Conservation (phyloP, 2,113 vertebrate species). For the Montifringilla adamsi region DNA sequence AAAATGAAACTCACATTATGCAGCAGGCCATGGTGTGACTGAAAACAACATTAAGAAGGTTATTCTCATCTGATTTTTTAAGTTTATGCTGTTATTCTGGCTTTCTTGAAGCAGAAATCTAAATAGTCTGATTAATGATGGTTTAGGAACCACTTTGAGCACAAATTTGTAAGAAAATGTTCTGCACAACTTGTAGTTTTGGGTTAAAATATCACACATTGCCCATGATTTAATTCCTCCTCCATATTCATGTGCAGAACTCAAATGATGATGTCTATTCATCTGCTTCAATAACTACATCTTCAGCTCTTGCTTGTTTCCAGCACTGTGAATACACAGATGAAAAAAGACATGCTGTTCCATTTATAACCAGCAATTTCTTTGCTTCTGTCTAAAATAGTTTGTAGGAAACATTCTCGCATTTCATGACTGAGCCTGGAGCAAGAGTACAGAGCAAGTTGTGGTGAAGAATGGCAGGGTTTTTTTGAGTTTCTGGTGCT, state of each 20-base stretch:
- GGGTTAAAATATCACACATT: neutral
- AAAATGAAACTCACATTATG: neutral
- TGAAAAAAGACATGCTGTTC: conserved; percentile 12
- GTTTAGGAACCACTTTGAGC: neutral
- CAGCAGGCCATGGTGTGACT: neutral
- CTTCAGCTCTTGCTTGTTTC: conserved; percentile 16
- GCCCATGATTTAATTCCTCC: conserved; percentile 1
- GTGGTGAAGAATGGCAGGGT: neutral
- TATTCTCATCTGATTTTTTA: neutral
- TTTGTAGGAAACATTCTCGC: neutral
- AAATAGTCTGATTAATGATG: neutral
- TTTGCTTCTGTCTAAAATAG: neutral
- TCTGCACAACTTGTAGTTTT: neutral
- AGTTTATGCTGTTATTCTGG: neutral
- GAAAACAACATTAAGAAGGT: neutral
- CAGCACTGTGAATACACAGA: neutral
- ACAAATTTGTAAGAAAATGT: neutral
- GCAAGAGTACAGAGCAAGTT: neutral
- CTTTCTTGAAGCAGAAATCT: neutral
- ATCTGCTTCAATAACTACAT: neutral
- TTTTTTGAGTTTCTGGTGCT: neutral
- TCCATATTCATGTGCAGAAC: conserved; percentile 44
- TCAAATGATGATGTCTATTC: neutral
- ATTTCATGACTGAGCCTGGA: neutral
- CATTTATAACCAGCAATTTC: conserved; percentile 2